Base-by-base conservation (phyloP, 2,888 invertebrate species). In the Geotrupes spiniger region DNA sequence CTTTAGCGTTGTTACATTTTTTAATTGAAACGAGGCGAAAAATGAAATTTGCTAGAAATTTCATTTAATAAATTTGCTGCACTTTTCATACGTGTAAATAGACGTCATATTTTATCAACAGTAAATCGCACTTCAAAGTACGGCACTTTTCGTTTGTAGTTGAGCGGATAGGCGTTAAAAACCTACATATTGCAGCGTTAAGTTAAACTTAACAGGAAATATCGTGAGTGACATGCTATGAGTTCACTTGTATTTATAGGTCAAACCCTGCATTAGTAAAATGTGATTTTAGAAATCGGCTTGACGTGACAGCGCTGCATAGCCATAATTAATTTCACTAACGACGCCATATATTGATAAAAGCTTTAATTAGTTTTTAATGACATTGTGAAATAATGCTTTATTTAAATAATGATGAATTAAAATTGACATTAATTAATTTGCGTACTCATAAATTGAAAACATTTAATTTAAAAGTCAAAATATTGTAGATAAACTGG, bases 191-290 rank as follows among this genome's bases (percentile, higher is more conserved):
- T 25, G 27, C 6, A 11, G 12, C 40, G 33, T 12, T 6, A 15
- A 12, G 33, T 33, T 15, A 14, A 12, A 15, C 14, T 15, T 33
- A 12, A 27, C 40, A 40, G 40, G 40, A 40, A 40, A 40, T 40
- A 40, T 40, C 40, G 6, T 40, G 27, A 14, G 9, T 40, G 40
- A 40, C 40, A 27, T 8, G 40, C 15, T 40, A 40, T 27, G 27
- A 40, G 40, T 33, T 33, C 33, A 33, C 15, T 25, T n/a, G 27
- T 40, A 40, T 40, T 40, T 40, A 40, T 40, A 40, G 26, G 40
- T 40, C 40, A 26, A 10, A 5, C 40, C 27, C 27, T 16, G 14
- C 26, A 40, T 40, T 40, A 40, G 25, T 40, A 21, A 40, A 40
- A 25, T 40, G 25, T 26, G 40, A 25, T n/a, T 40, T 25, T 9